Percentiles rank a stretch among this genome's conserved stretches.
These are phyloP conservation scores for Peromyscus leucopus DNA, from an alignment of 2,113 vertebrate genomes.

Conservation along the genomic window DNA sequence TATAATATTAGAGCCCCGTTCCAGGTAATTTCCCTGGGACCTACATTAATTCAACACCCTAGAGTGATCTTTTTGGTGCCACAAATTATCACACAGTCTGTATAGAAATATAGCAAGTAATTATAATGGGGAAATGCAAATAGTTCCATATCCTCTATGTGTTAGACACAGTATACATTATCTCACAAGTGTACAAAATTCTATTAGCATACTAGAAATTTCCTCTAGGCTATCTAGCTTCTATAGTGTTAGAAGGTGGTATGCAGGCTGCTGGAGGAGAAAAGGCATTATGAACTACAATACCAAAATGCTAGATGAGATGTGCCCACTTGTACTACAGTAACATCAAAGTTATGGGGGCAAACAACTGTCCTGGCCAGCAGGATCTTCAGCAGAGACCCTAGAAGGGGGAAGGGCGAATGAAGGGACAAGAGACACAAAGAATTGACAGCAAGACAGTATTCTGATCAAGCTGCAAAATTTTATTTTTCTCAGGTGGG, in stretches of 20 bases:
- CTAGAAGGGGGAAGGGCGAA: too few relatives aligned
- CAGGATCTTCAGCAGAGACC: too few relatives aligned
- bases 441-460: too few relatives aligned
- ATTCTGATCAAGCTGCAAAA: too few relatives aligned
- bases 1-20: background rate
- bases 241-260: background rate
- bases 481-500: too few relatives aligned
- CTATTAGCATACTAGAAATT: background rate
- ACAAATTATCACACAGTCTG: background rate
- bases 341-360: background rate
- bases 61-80: background rate
- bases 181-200: constrained; percentile 13
- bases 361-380: background rate
- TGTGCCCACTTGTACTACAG: background rate
- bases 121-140: constrained; percentile 1
- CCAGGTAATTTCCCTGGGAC: background rate
- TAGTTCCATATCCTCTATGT: background rate
- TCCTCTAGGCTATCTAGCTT: background rate
- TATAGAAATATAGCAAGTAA: constrained; percentile 34
- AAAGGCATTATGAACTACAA: background rate
- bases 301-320: too few relatives aligned
- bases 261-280: background rate
- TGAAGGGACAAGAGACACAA: too few relatives aligned
- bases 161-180: background rate
- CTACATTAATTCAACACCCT: constrained; percentile 1